phyloP scores from a whole-genome alignment of 2,888 invertebrate species.

The Eupithecia vulgata region DNA sequence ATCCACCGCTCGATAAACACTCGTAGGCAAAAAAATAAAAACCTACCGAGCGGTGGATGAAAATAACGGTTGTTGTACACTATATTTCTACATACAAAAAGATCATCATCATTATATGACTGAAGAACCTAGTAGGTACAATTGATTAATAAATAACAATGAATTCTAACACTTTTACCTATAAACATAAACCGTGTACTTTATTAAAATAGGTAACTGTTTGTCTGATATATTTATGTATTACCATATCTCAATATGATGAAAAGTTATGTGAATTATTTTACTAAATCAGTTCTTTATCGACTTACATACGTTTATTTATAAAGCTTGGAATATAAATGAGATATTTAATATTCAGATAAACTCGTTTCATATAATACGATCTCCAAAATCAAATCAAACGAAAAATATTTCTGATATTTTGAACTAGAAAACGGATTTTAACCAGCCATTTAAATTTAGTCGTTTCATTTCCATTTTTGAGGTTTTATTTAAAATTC shows the following conservation, averaged over 20 bases:
- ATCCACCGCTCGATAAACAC: not conserved
- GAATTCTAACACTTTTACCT: not conserved
- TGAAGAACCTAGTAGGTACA: not conserved
- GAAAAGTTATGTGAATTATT: not conserved
- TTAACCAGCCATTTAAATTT: not conserved
- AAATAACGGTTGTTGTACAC: not conserved
- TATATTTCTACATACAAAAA: not conserved
- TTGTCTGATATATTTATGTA: not conserved
- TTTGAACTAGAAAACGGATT: not conserved
- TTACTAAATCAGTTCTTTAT: conserved; percentile 2
- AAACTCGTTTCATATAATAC: conserved; percentile 17
- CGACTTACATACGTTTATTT: conserved; percentile 16
- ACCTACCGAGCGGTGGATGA: too few species aligned
- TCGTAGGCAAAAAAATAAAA: too few species aligned
- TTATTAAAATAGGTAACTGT: conserved; percentile 5
- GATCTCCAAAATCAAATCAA: not conserved
- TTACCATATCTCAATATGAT: not conserved
- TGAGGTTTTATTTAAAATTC: not conserved
- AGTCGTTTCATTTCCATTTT: not conserved
- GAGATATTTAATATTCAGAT: conserved; percentile 22
- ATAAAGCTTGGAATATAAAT: conserved; percentile 22
- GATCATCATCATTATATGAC: not conserved
- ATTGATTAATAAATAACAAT: not conserved
- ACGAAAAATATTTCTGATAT: not conserved
- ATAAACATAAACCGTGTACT: not conserved